Evolutionary conservation across 2,888 invertebrate genomes (phyloP).

Genomic region (Cheilosia scutellata): DNA sequence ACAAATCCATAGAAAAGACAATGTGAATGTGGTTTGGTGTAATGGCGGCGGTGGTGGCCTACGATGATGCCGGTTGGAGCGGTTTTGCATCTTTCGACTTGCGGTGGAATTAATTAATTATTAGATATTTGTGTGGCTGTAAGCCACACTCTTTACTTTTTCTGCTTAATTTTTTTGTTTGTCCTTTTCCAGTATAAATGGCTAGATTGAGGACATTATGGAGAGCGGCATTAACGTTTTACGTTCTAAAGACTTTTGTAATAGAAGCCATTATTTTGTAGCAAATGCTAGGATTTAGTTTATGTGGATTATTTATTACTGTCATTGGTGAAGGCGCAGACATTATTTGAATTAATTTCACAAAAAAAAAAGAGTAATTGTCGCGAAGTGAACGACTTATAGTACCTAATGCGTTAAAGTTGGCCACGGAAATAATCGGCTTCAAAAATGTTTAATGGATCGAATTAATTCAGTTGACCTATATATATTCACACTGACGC

Average conservation of each 20-base stretch:
- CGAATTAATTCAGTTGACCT: too few species aligned
- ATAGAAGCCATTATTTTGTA: constrained; percentile 38
- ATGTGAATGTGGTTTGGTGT: constrained; percentile 25
- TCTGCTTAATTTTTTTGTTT: constrained; percentile 5
- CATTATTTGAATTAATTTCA: constrained; percentile 32
- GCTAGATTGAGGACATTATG: constrained; percentile 14
- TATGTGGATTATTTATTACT: constrained; percentile 39
- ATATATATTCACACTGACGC: too few species aligned
- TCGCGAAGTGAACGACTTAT: not conserved
- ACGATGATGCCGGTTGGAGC: not conserved
- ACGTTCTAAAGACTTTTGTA: constrained; percentile 33
- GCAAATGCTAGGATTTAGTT: constrained; percentile 31
- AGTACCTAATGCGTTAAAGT: too few species aligned
- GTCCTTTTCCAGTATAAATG: too few species aligned
- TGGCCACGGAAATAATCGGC: too few species aligned
- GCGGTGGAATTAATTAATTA: constrained; percentile 70
- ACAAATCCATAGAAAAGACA: constrained; percentile 45
- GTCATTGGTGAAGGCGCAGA: constrained; percentile 14
- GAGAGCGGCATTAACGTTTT: constrained; percentile 11
- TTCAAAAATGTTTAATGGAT: too few species aligned
- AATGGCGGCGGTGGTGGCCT: too few species aligned
- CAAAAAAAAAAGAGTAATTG: not conserved
- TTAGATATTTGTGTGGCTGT: constrained; percentile 56
- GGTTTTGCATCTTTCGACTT: constrained; percentile 47
- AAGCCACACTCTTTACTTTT: constrained; percentile 4